These are phyloP conservation scores for Monopis laevigella DNA, from an alignment of 2,888 invertebrate genomes.

Conservation along the genomic window DNA sequence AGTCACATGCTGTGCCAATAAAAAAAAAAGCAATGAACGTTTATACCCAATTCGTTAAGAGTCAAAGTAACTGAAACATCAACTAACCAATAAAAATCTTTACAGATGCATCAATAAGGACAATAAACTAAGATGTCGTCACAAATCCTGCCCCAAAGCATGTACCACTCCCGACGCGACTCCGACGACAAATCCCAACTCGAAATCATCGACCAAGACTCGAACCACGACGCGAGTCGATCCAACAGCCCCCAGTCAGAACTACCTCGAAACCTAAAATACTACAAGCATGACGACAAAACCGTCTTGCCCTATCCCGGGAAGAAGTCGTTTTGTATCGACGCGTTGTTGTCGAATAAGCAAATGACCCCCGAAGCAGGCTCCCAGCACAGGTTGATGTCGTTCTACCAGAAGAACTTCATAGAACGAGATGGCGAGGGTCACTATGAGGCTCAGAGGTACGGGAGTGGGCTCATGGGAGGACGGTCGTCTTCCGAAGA, in stretches of 20 bases:
- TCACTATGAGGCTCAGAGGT: constrained; percentile 54
- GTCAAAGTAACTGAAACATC: too few relatives aligned
- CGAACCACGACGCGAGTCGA: constrained; percentile 33
- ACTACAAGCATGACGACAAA: constrained; percentile 42
- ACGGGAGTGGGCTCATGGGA: constrained; percentile 45
- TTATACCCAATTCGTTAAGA: too few relatives aligned
- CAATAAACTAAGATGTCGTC: too few relatives aligned
- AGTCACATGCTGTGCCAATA: too few relatives aligned
- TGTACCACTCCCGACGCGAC: constrained; percentile 36
- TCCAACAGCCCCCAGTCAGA: constrained; percentile 39
- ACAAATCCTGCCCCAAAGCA: constrained; percentile 29
- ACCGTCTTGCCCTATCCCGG: constrained; percentile 38
- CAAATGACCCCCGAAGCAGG: constrained; percentile 26
- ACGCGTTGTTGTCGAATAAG: constrained; percentile 79
- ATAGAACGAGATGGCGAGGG: too few relatives aligned
- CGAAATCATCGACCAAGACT: constrained; percentile 48
- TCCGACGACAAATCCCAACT: constrained; percentile 32
- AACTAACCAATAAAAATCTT: too few relatives aligned
- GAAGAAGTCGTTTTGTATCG: constrained; percentile 90
- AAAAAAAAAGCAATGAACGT: too few relatives aligned
- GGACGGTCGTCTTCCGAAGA: constrained; percentile 21
- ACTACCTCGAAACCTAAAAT: constrained; percentile 43
- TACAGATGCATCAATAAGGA: too few relatives aligned
- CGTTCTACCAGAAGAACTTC: too few relatives aligned
- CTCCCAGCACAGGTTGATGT: neutral